Base-by-base conservation (phyloP, 1,140 invertebrate genomes). In the Oryctes rhinoceros region DNA sequence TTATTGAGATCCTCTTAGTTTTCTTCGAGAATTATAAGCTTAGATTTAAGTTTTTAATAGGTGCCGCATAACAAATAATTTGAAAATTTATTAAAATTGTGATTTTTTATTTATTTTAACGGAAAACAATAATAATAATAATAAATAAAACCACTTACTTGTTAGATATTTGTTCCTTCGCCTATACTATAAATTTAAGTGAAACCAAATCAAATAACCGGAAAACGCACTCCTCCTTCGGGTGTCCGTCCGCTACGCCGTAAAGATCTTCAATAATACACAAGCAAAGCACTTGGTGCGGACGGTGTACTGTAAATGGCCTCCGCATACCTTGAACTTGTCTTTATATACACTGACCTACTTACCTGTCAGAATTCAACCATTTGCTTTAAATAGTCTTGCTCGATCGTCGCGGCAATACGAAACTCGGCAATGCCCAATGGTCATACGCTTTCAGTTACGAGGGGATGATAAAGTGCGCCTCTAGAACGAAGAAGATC, bases 311-410 rank as follows among this genome's bases (percentile, higher is more conserved):
- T 82, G 83, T 83, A 83, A 87, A 85, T 86, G 84, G 71, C 81
- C 80, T 85, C 84, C 85, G 83, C 85, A 88, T 89, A 88, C 89
- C 89, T 90, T 90, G 89, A 90, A 90, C 89, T 89, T 89, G 87
- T 83, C 85, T 88, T 88, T 90, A 88, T 89, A 90, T 90, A 90
- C 85, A 76, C 83, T 89, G 89, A 89, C 89, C 89, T 87, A 90
- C 89, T 89, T 90, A 86, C 84, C 83, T 85, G 83, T 81, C 67
- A 78, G 67, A 78, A 65, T 71, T 20, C 76, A 74, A 67, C 65
- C 53, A 79, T 44, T 47, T 79, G 59, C 59, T 71, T 67, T 48
- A 79, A 67, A 62, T 44, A 71, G 53, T 49, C 48, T 78, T 62
- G 49, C 24, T 59, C 49, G n/a, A 78, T 78, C 53, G 48, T 2